phyloP scores from a whole-genome alignment of 2,888 invertebrate genomes.

The Didymodactylos carnosus region DNA sequence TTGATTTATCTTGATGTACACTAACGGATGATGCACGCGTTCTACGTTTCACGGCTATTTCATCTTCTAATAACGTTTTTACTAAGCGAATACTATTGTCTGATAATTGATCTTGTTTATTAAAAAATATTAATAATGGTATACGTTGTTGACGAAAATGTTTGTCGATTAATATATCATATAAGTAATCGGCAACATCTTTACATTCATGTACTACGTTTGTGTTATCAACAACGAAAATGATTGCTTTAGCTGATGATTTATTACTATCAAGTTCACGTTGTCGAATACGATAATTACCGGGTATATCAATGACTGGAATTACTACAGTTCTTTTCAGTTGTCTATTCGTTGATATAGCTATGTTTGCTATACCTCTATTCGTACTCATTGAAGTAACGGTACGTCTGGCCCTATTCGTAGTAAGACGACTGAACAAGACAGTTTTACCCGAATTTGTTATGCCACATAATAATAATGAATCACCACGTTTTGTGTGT shows the following conservation, averaged over 20 bases:
- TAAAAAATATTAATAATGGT: not conserved
- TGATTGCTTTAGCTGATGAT: not conserved
- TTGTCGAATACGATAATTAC: not conserved
- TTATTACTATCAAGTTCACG: not conserved
- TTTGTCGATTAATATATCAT: not conserved
- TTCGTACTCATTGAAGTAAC: not conserved
- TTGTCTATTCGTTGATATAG: not conserved
- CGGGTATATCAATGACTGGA: not conserved
- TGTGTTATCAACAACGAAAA: not conserved
- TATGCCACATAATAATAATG: not conserved
- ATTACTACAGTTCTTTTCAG: not conserved
- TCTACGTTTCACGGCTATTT: not conserved
- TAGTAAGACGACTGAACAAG: not conserved
- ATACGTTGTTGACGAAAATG: not conserved
- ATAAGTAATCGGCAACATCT: not conserved
- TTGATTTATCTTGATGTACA: not conserved
- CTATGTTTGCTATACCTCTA: not conserved
- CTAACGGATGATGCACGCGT: not conserved
- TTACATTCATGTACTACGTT: not conserved
- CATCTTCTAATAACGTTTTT: not conserved
- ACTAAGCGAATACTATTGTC: not conserved
- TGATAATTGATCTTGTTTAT: not conserved
- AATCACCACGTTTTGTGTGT: not conserved
- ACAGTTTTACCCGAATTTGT: not conserved
- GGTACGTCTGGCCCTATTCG: not conserved